Percentiles rank a stretch among this genome's conserved stretches.
Evolutionary conservation across 2,113 vertebrate species (phyloP).

Genomic region (Dicentrarchus labrax): DNA sequence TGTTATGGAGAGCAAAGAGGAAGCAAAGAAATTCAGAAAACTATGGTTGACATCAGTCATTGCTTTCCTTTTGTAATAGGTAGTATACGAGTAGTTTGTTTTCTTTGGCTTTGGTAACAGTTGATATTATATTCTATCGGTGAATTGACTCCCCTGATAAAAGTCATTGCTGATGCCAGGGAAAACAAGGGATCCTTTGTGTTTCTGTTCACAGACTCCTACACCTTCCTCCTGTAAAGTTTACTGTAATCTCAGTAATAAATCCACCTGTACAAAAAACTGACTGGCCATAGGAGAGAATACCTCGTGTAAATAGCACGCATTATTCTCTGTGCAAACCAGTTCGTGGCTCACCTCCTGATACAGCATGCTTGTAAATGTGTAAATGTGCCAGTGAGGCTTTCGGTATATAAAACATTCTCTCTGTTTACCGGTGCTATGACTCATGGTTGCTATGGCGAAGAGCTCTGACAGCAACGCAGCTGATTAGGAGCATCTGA

Average conservation of each 20-base stretch:
- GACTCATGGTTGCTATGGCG: constrained; percentile 77
- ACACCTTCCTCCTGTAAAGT: constrained; percentile 7
- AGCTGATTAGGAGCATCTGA: constrained; percentile 77
- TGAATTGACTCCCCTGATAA: background rate
- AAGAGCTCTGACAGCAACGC: constrained; percentile 66
- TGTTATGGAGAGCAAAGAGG: background rate
- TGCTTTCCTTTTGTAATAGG: no score
- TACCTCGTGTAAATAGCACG: background rate
- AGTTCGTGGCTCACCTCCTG: constrained; percentile 24
- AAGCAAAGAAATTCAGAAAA: background rate
- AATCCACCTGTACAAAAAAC: background rate
- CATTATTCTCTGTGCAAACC: background rate
- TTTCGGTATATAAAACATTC: constrained; percentile 46
- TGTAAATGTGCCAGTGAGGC: constrained; percentile 27
- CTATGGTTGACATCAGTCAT: background rate
- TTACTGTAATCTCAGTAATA: background rate
- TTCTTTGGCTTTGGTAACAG: background rate
- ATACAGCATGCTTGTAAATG: constrained; percentile 23
- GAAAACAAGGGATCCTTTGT: background rate
- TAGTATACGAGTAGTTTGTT: background rate
- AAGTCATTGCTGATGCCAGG: background rate
- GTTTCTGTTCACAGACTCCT: background rate
- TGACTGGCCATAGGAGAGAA: background rate
- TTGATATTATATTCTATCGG: background rate
- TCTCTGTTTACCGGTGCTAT: constrained; percentile 64